Evolutionary conservation across 2,888 invertebrate species (phyloP).

Genomic region (Sthenelais limicola): DNA sequence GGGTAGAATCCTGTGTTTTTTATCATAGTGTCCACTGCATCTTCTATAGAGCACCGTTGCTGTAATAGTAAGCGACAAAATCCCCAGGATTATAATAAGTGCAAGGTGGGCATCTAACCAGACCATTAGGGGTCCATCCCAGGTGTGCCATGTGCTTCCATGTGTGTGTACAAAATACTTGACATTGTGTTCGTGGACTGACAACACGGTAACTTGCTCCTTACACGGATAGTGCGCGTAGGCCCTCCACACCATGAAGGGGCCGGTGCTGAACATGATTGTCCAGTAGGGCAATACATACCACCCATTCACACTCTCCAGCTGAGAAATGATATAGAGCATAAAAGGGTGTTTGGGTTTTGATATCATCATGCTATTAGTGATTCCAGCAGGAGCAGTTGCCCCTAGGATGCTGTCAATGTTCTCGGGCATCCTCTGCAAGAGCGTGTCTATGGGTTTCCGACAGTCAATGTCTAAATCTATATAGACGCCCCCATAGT

Average conservation of each 20-base stretch:
- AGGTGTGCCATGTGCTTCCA: neutral
- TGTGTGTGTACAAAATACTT: neutral
- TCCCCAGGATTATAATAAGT: too few relatives aligned
- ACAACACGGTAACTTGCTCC: neutral
- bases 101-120: neutral
- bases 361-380: neutral
- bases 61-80: too few relatives aligned
- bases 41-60: too few relatives aligned
- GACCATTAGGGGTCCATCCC: neutral
- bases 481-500: constrained; percentile 50
- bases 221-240: neutral
- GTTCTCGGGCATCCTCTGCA: too few relatives aligned
- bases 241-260: neutral
- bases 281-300: constrained; percentile 15
- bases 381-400: neutral
- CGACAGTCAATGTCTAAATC: constrained; percentile 48
- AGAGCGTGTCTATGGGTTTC: too few relatives aligned
- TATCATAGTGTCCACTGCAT: too few relatives aligned
- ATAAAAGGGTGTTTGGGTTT: neutral
- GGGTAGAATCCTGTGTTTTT: too few relatives aligned
- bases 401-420: neutral
- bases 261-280: neutral
- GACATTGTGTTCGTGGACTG: neutral
- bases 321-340: neutral
- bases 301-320: neutral